Percentiles rank a stretch among this genome's conserved stretches.
Evolutionary conservation across 2,888 invertebrate species (phyloP).

Genomic region (Trichacis sp.): DNA sequence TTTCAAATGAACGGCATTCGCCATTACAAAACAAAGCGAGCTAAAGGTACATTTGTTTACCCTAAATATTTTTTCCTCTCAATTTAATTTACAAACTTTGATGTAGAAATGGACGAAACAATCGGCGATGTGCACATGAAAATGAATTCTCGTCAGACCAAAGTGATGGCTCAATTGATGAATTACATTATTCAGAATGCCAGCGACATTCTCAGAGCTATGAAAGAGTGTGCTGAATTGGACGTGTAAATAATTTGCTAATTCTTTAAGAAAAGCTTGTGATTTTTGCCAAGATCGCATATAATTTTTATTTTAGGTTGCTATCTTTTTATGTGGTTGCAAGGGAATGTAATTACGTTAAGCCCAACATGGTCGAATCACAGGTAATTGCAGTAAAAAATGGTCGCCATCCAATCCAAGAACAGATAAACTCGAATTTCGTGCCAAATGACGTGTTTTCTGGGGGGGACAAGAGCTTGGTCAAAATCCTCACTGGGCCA

Average conservation of each 20-base stretch:
- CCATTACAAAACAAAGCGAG: slow-evolving; percentile 80
- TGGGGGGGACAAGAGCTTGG: slow-evolving; percentile 71
- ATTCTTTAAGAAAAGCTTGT: no score
- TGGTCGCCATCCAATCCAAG: slow-evolving; percentile 84
- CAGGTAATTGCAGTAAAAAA: slow-evolving; percentile 74
- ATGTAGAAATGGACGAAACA: slow-evolving; percentile 79
- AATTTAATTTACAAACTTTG: no score
- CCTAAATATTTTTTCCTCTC: no score
- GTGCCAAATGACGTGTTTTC: slow-evolving; percentile 81
- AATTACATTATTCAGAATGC: slow-evolving; percentile 74
- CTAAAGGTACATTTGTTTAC: no score
- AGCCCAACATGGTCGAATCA: slow-evolving; percentile 74
- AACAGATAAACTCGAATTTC: slow-evolving; percentile 74
- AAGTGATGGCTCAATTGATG: slow-evolving; percentile 79
- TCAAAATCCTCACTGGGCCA: slow-evolving; percentile 89
- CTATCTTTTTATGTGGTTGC: slow-evolving; percentile 77
- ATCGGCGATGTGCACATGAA: slow-evolving; percentile 84
- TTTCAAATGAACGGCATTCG: slow-evolving; percentile 76
- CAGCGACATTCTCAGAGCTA: slow-evolving; percentile 71
- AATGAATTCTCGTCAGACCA: slow-evolving; percentile 84
- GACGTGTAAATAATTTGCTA: slow-evolving; percentile 76
- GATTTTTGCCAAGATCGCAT: no score
- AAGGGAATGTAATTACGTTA: slow-evolving; percentile 75
- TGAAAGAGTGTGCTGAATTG: slow-evolving; percentile 76
- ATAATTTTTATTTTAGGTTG: slow-evolving; percentile 71